Evolutionary conservation across 2,113 vertebrate species (phyloP).

Genomic region (Orcinus orca): DNA sequence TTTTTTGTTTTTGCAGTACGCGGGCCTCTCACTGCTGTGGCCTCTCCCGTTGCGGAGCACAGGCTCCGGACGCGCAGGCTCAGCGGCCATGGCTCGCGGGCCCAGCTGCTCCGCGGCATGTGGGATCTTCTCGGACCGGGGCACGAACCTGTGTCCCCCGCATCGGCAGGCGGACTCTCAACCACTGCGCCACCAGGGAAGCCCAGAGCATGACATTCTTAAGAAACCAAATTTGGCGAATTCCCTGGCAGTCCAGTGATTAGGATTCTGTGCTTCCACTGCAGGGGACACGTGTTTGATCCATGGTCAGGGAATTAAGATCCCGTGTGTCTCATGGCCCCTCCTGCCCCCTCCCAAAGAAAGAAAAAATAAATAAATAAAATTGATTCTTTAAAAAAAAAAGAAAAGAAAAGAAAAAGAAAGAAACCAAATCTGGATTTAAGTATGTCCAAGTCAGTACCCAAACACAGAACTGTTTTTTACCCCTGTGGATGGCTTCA

Average conservation of each 20-base stretch:
- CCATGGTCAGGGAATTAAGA: background rate
- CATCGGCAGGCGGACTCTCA: too few species aligned
- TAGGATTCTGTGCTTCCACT: background rate
- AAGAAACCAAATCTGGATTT: background rate
- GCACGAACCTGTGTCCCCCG: too few species aligned
- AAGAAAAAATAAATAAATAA: background rate
- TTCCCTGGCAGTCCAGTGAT: background rate
- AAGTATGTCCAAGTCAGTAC: background rate
- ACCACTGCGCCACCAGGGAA: too few species aligned
- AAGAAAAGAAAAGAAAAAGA: background rate
- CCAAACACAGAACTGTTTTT: background rate
- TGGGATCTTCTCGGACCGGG: too few species aligned
- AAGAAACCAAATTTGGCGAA: background rate
- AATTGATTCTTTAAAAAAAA: background rate
- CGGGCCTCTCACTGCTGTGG: too few species aligned
- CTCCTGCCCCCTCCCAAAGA: too few species aligned
- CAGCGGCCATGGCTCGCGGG: too few species aligned
- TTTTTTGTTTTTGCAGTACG: too few species aligned
- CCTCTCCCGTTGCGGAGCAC: too few species aligned
- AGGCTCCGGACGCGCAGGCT: too few species aligned
- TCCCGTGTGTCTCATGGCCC: background rate
- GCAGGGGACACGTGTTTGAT: background rate
- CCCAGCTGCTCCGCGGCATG: too few species aligned
- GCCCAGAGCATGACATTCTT: background rate
- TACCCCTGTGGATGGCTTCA: background rate